Percentiles rank a stretch among this genome's conserved stretches.
Evolutionary conservation across 2,888 invertebrate genomes (phyloP).

Genomic region (Ligdia adustata): DNA sequence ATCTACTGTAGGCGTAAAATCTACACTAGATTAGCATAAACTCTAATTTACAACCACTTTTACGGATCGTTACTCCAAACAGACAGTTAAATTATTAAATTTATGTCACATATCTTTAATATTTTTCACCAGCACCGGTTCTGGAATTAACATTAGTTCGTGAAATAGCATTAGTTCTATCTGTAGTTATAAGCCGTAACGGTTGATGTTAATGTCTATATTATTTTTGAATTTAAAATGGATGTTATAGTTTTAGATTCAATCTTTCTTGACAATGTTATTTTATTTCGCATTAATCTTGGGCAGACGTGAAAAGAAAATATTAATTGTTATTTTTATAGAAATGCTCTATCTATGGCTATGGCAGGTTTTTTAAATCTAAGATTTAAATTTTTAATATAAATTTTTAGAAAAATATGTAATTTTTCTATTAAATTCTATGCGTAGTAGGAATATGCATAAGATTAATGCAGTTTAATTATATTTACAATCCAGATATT

Average conservation of each 20-base stretch:
- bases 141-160: conserved; percentile 29
- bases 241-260: conserved; percentile 25
- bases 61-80: conserved; percentile 59
- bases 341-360: too few relatives aligned
- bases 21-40: conserved; percentile 63
- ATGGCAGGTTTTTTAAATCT: too few relatives aligned
- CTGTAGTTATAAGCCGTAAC: conserved; percentile 26
- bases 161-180: conserved; percentile 33
- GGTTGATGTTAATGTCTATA: conserved; percentile 35
- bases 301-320: conserved; percentile 19
- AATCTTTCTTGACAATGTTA: conserved; percentile 32
- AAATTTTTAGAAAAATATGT: too few relatives aligned
- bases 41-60: conserved; percentile 62
- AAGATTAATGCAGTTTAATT: too few relatives aligned
- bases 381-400: too few relatives aligned
- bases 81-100: conserved; percentile 53
- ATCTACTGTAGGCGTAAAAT: conserved; percentile 60
- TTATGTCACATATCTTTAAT: conserved; percentile 43
- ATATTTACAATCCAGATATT: too few relatives aligned
- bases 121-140: conserved; percentile 35
- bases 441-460: too few relatives aligned
- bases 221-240: conserved; percentile 24
- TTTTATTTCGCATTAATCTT: conserved; percentile 28
- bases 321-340: neutral
- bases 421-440: too few relatives aligned